Percentiles rank a stretch among this genome's conserved stretches.
These are phyloP conservation scores for Diaperis boleti DNA, from an alignment of 2,888 invertebrate genomes.

Conservation along the genomic window DNA sequence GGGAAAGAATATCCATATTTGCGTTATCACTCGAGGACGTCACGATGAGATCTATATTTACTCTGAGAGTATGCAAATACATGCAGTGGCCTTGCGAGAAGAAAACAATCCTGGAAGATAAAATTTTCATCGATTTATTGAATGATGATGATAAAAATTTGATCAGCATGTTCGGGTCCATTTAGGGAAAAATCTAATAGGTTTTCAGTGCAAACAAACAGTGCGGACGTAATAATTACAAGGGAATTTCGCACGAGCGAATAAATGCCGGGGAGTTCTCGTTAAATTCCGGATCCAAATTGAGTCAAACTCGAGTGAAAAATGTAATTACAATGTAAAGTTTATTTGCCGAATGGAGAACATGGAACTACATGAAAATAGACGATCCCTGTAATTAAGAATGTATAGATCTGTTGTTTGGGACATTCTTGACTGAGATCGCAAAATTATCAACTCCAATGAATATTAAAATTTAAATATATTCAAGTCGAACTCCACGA, in stretches of 20 bases:
- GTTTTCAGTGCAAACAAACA: constrained; percentile 17
- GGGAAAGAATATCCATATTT: background rate
- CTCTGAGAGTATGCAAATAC: background rate
- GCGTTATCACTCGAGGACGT: background rate
- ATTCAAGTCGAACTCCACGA: too few relatives aligned
- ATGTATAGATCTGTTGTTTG: constrained; percentile 22
- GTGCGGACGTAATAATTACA: constrained; percentile 13
- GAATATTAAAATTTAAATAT: background rate
- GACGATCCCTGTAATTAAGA: constrained; percentile 11
- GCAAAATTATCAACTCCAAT: constrained; percentile 24
- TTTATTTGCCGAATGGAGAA: constrained; percentile 5
- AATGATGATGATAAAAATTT: constrained; percentile 17
- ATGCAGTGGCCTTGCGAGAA: constrained; percentile 2
- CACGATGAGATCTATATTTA: background rate
- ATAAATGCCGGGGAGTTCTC: constrained; percentile 17
- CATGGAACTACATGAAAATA: constrained; percentile 2
- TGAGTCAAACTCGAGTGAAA: constrained; percentile 7
- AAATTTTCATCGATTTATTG: constrained; percentile 9
- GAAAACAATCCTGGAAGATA: background rate
- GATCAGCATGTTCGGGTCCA: constrained; percentile 16
- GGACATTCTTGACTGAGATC: constrained; percentile 21
- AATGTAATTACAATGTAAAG: constrained; percentile 7
- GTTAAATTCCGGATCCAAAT: constrained; percentile 17
- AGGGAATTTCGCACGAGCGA: constrained; percentile 11
- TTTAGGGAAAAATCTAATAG: constrained; percentile 12